Evolutionary conservation across 2,797 vertebrate genomes (phyloP).

Genomic region (Enteromius afrohamiltoni): DNA sequence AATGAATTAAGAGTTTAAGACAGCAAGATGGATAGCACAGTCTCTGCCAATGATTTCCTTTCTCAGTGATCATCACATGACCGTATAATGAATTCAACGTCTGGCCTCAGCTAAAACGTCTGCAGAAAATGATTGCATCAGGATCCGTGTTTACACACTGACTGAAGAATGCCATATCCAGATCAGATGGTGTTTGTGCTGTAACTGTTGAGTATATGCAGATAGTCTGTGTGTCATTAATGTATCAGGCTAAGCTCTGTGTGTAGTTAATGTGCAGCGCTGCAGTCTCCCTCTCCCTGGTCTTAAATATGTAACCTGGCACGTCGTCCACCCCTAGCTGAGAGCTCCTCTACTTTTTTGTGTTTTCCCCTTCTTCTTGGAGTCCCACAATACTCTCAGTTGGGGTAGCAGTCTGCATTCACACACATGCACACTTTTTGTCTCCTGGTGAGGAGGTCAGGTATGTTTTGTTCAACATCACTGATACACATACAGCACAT

Average conservation of each 20-base stretch:
- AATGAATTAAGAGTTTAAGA: background rate
- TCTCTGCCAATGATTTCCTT: slow-evolving; percentile 68
- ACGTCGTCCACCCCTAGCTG: background rate
- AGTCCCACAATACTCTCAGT: slow-evolving; percentile 61
- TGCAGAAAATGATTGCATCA: slow-evolving; percentile 1
- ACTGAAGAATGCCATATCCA: slow-evolving; percentile 63
- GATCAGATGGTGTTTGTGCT: slow-evolving; percentile 57
- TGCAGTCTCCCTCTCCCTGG: slow-evolving; percentile 39
- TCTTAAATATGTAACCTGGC: slow-evolving; percentile 27
- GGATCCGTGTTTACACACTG: slow-evolving; percentile 51
- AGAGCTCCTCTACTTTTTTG: slow-evolving; percentile 6
- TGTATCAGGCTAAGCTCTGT: slow-evolving; percentile 46
- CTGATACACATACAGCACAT: slow-evolving; percentile 61
- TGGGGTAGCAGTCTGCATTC: slow-evolving; percentile 49
- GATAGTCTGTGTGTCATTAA: slow-evolving; percentile 52
- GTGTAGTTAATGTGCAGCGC: slow-evolving; percentile 49
- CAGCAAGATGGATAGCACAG: slow-evolving; percentile 4
- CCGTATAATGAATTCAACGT: slow-evolving; percentile 59
- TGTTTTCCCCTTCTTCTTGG: slow-evolving; percentile 41
- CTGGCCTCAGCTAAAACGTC: slow-evolving; percentile 65
- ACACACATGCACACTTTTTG: slow-evolving; percentile 22
- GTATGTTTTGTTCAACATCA: slow-evolving; percentile 64
- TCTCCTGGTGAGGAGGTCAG: slow-evolving; percentile 69
- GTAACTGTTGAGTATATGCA: slow-evolving; percentile 38
- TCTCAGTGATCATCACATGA: slow-evolving; percentile 58